These are phyloP conservation scores for Sarcophaga variegata DNA, from an alignment of 2,888 invertebrate genomes.

Conservation along the genomic window DNA sequence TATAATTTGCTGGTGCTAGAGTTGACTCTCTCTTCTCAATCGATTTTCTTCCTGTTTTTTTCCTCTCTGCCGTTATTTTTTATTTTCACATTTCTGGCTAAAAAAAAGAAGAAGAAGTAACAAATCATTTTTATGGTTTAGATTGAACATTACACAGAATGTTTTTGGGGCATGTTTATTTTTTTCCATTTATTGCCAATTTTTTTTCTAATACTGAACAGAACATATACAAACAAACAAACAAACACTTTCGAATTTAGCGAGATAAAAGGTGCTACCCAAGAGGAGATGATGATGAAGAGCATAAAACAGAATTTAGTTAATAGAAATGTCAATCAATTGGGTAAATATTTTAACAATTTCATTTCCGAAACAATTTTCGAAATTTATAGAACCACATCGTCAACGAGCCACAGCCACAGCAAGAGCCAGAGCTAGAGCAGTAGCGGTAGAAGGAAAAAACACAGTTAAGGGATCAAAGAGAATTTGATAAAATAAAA, in stretches of 20 bases:
- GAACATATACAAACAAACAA: too few relatives aligned
- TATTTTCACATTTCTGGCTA: conserved; percentile 23
- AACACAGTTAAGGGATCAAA: conserved; percentile 43
- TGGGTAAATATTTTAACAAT: conserved; percentile 70
- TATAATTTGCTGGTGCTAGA: conserved; percentile 43
- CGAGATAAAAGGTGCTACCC: background rate
- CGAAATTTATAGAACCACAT: conserved; percentile 33
- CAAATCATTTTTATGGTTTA: conserved; percentile 56
- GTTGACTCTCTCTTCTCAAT: conserved; percentile 32
- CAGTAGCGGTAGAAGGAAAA: background rate
- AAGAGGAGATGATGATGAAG: background rate
- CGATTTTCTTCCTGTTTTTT: background rate
- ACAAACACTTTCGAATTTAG: background rate
- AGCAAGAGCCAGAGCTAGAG: too few relatives aligned
- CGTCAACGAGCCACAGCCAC: background rate
- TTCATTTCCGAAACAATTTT: conserved; percentile 59
- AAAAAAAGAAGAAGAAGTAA: conserved; percentile 13
- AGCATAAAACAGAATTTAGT: conserved; percentile 62
- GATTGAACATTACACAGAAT: conserved; percentile 43
- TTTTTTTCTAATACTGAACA: conserved; percentile 3
- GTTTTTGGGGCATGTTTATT: conserved; percentile 46
- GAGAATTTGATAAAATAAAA: background rate
- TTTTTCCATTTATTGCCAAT: conserved; percentile 13
- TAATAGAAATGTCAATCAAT: conserved; percentile 71
- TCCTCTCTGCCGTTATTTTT: conserved; percentile 1